Evolutionary conservation across 2,113 vertebrate genomes (phyloP).

Genomic region (Varanus komodoensis): DNA sequence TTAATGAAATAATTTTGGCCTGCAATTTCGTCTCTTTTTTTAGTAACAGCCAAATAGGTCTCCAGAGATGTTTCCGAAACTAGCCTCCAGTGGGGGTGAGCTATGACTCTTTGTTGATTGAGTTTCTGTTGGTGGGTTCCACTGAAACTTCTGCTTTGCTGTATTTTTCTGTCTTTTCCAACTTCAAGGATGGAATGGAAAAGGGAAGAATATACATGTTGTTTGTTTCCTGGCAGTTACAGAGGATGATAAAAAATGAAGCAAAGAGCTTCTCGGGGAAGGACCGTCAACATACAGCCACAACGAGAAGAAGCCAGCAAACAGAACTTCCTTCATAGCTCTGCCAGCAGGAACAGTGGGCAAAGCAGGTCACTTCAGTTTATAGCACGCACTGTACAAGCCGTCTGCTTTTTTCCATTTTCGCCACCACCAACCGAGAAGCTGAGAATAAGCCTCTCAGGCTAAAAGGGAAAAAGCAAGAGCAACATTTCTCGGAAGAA

Average conservation of each 20-base stretch:
- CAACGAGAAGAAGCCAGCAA: conserved; percentile 55
- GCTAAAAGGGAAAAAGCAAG: not conserved
- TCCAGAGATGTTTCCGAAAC: conserved; percentile 31
- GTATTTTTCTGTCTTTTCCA: conserved; percentile 10
- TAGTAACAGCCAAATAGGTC: conserved; percentile 59
- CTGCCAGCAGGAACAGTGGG: conserved; percentile 62
- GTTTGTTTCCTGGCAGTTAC: conserved; percentile 65
- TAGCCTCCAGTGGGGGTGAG: not conserved
- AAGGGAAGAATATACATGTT: not conserved
- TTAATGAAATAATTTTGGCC: conserved; percentile 64
- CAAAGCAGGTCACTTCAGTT: conserved; percentile 49
- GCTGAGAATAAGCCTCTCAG: conserved; percentile 35
- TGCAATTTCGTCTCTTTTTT: conserved; percentile 45
- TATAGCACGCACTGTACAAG: conserved; percentile 45
- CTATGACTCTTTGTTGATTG: conserved; percentile 15
- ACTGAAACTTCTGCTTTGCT: conserved; percentile 27
- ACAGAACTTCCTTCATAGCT: conserved; percentile 52
- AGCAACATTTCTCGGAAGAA: no score
- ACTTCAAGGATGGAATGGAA: not conserved
- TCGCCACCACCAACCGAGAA: conserved; percentile 22
- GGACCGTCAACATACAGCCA: conserved; percentile 55
- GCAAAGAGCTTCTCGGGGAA: conserved; percentile 56
- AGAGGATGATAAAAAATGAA: conserved; percentile 62
- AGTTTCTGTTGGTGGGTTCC: conserved; percentile 19
- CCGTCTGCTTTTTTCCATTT: conserved; percentile 38